Evolutionary conservation across 2,888 invertebrate species (phyloP), one percentile per base, ranked within the genome.

Genomic region (Galeopsomyia nigrocyanea): DNA sequence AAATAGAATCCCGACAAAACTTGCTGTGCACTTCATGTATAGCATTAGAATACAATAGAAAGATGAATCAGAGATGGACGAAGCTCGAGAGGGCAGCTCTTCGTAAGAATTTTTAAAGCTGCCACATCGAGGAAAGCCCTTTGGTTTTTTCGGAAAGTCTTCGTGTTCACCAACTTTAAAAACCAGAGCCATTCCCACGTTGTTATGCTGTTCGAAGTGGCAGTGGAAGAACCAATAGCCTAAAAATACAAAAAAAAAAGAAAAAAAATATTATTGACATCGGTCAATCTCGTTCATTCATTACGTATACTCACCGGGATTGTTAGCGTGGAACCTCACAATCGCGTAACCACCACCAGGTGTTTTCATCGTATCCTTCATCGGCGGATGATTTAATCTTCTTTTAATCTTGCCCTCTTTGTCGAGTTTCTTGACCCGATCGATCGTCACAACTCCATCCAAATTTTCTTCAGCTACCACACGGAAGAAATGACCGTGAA

Each of bases 281-380:
- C 13, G 10, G 13, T 39, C 1, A 39, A 39, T 10, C 39, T 7
- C 31, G 31, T 10, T 26, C 17, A n/a, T n/a, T 1, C 9, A 22
- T 14, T 10, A 26, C 26, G 19, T 17, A 3, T 51, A 71, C 76
- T 82, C 76, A 89, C 95, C 96, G 77, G 95, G 95, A 87, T 96
- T 96, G 73, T 91, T 90, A 0, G 96, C 96, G 78, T 92, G 89
- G 80, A 96, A 95, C 74, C 96, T 88, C 6, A 96, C 88, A 49
- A 96, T 91, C 0, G 95, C 95, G 77, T 94, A 96, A 0, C 96
- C 96, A 22, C 96, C 96, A 85, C 96, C 96, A 0, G 96, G 96
- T 0, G 96, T 93, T 0, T 95, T 95, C 0, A 96, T 94, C 0
- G 96, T 96, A 81, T 97, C 96, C 86, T 96, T 97, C 1, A 93